phyloP scores from a whole-genome alignment of 2,888 invertebrate species.

The Lithophane semibrunnea region DNA sequence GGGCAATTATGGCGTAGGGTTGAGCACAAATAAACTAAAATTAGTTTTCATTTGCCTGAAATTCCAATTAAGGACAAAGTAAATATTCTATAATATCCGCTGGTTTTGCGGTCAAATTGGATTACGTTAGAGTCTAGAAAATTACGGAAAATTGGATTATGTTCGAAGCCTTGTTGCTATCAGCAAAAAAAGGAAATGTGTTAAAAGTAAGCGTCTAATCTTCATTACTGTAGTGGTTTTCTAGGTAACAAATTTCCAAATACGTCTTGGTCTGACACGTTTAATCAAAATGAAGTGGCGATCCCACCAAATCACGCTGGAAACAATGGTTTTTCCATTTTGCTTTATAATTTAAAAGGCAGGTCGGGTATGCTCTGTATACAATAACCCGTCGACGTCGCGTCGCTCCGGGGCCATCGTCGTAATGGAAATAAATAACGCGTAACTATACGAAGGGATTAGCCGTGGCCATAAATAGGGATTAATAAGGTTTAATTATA shows the following conservation, averaged over 20 bases:
- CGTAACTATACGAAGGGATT: constrained; percentile 71
- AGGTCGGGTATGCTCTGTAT: constrained; percentile 26
- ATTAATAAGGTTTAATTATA: constrained; percentile 85
- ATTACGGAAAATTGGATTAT: constrained; percentile 35
- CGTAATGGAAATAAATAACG: constrained; percentile 61
- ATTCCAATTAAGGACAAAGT: constrained; percentile 35
- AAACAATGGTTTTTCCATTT: constrained; percentile 63
- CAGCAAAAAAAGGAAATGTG: constrained; percentile 32
- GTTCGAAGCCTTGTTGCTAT: constrained; percentile 17
- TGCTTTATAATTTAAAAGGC: constrained; percentile 62
- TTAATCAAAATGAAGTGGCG: constrained; percentile 66
- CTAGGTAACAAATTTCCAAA: constrained; percentile 52
- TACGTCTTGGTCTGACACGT: constrained; percentile 52
- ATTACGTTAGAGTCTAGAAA: constrained; percentile 28
- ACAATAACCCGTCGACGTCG: constrained; percentile 51
- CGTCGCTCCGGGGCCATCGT: constrained; percentile 28
- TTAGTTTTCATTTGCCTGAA: constrained; percentile 9
- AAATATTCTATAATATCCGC: constrained; percentile 29
- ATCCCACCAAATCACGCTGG: constrained; percentile 46
- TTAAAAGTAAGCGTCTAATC: constrained; percentile 46
- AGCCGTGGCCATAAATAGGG: constrained; percentile 80
- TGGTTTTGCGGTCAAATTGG: constrained; percentile 17
- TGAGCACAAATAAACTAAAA: constrained; percentile 15
- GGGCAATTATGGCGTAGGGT: neutral
- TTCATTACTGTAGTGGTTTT: constrained; percentile 50